phyloP scores from a whole-genome alignment of 2,888 invertebrate genomes.

The Drosophila dives region DNA sequence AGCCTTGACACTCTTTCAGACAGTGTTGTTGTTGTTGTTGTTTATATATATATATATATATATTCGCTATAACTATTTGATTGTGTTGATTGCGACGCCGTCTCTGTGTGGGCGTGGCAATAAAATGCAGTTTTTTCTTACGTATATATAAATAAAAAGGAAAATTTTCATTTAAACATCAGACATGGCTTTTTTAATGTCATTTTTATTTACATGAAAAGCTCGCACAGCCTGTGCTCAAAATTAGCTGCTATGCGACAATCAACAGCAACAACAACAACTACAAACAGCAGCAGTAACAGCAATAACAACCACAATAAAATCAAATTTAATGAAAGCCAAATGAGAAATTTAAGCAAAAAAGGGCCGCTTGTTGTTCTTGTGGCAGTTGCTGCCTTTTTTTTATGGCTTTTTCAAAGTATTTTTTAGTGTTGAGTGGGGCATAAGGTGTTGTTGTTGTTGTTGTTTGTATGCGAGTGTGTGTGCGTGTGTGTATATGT shows the following conservation, averaged over 20 bases:
- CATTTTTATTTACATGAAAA: slow-evolving; percentile 65
- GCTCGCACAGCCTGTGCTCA: slow-evolving; percentile 39
- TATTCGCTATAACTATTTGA: slow-evolving; percentile 40
- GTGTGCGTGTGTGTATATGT: slow-evolving; percentile 22
- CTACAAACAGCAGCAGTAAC: slow-evolving; percentile 12
- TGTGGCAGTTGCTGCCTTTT: slow-evolving; percentile 45
- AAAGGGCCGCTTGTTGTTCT: slow-evolving; percentile 48
- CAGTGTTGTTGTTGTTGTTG: slow-evolving; percentile 11
- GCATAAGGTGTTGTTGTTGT: slow-evolving; percentile 63
- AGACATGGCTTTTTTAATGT: slow-evolving; percentile 50
- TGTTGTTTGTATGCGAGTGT: slow-evolving; percentile 14
- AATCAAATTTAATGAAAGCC: slow-evolving; percentile 73
- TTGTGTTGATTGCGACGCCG: slow-evolving; percentile 9
- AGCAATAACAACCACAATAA: slow-evolving; percentile 54
- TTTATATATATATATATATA: slow-evolving; percentile 27
- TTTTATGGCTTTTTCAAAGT: slow-evolving; percentile 73
- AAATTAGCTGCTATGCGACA: slow-evolving; percentile 66
- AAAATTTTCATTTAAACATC: slow-evolving; percentile 44
- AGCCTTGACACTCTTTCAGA: slow-evolving; percentile 75
- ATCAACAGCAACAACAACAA: slow-evolving; percentile 38
- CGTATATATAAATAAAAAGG: slow-evolving; percentile 13
- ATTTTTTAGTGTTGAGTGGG: slow-evolving; percentile 73
- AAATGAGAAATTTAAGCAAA: slow-evolving; percentile 61
- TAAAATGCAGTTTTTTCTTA: slow-evolving; percentile 48
- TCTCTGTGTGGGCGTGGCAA: slow-evolving; percentile 37